phyloP scores from a whole-genome alignment of 2,113 vertebrate species.

The Epinephelus fuscoguttatus region DNA sequence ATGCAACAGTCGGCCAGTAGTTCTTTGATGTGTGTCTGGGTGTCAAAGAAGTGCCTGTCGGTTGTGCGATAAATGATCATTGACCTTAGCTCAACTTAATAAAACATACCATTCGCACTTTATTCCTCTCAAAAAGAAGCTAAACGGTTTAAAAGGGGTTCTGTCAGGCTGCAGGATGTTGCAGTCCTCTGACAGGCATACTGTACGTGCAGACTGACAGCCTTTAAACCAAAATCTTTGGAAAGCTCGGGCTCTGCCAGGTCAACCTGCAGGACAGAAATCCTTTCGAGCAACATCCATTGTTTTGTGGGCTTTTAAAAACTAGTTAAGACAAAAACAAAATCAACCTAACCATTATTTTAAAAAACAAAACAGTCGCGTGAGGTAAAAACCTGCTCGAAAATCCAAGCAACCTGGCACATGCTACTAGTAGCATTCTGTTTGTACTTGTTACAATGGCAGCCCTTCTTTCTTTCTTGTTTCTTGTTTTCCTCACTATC shows the following conservation, averaged over 20 bases:
- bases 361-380: conserved; percentile 26
- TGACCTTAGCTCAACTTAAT: background rate
- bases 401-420: background rate
- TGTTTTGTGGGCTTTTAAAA: background rate
- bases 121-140: background rate
- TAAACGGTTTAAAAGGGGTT: background rate
- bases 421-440: background rate
- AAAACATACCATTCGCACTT: background rate
- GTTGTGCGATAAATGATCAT: background rate
- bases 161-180: background rate
- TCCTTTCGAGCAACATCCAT: conserved; percentile 12
- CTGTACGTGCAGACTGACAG: background rate
- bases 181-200: background rate
- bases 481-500: background rate
- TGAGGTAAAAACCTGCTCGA: conserved; percentile 19
- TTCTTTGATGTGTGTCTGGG: no score
- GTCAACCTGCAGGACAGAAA: conserved; percentile 19
- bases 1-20: no score
- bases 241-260: background rate
- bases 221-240: conserved; percentile 18
- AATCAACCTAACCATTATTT: background rate
- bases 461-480: background rate
- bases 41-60: background rate
- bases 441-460: conserved; percentile 5
- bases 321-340: background rate